A percentile compares a stretch with the other conserved stretches of the same genome.
Evolutionary conservation across 92 coral and sea anemone species (phyloP).

Genomic region (Desmophyllum pertusum): DNA sequence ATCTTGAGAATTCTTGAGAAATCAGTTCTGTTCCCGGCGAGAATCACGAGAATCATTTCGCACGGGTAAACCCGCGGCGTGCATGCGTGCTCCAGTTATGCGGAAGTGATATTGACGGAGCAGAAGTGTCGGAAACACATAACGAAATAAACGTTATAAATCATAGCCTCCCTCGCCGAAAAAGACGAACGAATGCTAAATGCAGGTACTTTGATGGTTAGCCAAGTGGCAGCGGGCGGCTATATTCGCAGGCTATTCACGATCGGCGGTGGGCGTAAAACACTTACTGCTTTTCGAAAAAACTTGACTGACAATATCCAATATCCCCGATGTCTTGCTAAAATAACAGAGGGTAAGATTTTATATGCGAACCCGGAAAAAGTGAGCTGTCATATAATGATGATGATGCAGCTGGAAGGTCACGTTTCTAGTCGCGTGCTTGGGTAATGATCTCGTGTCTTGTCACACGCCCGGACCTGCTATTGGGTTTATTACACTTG

Average conservation of each 20-base stretch:
- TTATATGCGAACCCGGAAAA: not conserved
- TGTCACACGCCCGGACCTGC: slow-evolving; percentile 19
- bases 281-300: not conserved
- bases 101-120: not conserved
- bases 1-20: too few relatives aligned
- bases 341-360: not conserved
- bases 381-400: too few relatives aligned
- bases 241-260: too few relatives aligned
- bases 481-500: slow-evolving; percentile 28
- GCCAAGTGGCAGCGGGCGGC: too few relatives aligned
- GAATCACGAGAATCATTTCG: too few relatives aligned
- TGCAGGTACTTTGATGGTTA: not conserved
- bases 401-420: too few relatives aligned
- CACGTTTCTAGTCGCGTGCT: not conserved
- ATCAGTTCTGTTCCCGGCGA: too few relatives aligned
- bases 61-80: too few relatives aligned
- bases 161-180: not conserved
- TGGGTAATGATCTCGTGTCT: not conserved
- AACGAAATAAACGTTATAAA: not conserved
- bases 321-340: not conserved
- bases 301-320: not conserved
- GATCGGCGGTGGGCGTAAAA: not conserved
- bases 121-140: not conserved
- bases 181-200: not conserved
- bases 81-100: not conserved